Conservation (phyloP, 2,113 vertebrate genomes). For the Dolichallabes microphthalmus region DNA sequence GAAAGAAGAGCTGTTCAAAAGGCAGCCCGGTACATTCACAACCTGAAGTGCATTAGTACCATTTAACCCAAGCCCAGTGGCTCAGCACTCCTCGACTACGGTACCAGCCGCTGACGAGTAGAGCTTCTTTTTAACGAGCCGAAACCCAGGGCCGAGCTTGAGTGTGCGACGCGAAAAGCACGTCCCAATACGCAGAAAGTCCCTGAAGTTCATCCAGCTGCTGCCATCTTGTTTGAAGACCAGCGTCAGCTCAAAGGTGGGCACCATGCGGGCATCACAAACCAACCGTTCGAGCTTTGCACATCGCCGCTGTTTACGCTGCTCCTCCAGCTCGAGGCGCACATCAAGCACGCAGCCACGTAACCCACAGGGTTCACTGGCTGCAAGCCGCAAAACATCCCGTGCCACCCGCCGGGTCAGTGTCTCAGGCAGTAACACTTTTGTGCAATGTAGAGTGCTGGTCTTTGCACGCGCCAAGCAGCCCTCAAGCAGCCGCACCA, state of each 20-base stretch:
- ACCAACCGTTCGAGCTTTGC: conserved; percentile 78
- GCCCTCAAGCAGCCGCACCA: conserved; percentile 79
- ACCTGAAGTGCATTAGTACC: conserved; percentile 58
- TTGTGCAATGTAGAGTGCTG: conserved; percentile 79
- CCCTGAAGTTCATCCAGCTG: conserved; percentile 78
- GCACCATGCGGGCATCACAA: conserved; percentile 78
- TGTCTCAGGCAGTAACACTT: conserved; percentile 81
- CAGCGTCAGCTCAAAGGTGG: conserved; percentile 85
- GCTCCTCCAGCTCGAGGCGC: conserved; percentile 78
- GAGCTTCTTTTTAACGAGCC: conserved; percentile 82
- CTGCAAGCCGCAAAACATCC: conserved; percentile 77
- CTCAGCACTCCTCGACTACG: conserved; percentile 80
- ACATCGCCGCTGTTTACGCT: conserved; percentile 68
- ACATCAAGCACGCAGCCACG: conserved; percentile 79
- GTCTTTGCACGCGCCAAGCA: conserved; percentile 82
- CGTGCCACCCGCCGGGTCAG: conserved; percentile 77
- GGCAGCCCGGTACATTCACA: conserved; percentile 60
- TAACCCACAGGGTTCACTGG: conserved; percentile 82
- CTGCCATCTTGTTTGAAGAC: conserved; percentile 84
- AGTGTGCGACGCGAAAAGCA: conserved; percentile 77
- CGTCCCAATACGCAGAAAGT: conserved; percentile 77
- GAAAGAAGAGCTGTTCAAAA: conserved; percentile 49
- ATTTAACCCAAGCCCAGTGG: neutral
- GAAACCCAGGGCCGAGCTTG: conserved; percentile 82
- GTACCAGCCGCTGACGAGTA: conserved; percentile 80